Base-by-base conservation (phyloP, 2,797 vertebrate genomes). In the Pagetopsis macropterus region DNA sequence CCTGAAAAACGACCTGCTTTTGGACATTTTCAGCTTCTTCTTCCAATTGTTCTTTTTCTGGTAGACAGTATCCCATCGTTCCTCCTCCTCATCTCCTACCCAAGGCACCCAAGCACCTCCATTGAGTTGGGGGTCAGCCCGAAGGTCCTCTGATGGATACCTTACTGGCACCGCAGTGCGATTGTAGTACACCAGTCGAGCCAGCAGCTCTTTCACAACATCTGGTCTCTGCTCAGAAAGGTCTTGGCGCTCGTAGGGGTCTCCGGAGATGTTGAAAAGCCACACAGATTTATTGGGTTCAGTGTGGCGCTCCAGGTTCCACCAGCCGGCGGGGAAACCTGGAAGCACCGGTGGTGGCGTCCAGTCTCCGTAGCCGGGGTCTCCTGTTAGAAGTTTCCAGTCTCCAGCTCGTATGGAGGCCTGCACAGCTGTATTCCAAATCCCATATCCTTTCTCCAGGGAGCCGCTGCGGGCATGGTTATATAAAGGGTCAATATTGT, bases 401-500 rank as follows among this genome's bases (percentile, higher is more conserved):
- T 99, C 97, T 3, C 98, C 96, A 0, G 95, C 94, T 1, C 98
- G 93, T 70, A 99, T 95, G 49, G 98, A 96, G 3, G 98, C 98
- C 90, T 99, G 98, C 27, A 99, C 89, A 0, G 97, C 97, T 0
- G 98, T 99, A 85, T 99, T 96, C 98, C 98, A 99, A 72, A 99
- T 95, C 43, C 96, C 96, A 0, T 94, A 95, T 52, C 98, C 98
- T 0, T 92, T 94, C 82, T 95, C 94, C 62, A 98, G 88, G 43
- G 98, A 99, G 69, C 98, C 98, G 0, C 95, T 92, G 52, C 89
- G 95, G 57, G 96, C 96, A 0, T 93, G 96, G 85, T 97, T 98
- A 88, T 99, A 98, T 40, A 99, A 91, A 0, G 98, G 98, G 83
- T 99, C 98, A 0, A 99, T 99, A 86, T 99, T 99, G 87, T 99